Base-by-base conservation (phyloP, 2,113 vertebrate species). In the Callorhinus ursinus region DNA sequence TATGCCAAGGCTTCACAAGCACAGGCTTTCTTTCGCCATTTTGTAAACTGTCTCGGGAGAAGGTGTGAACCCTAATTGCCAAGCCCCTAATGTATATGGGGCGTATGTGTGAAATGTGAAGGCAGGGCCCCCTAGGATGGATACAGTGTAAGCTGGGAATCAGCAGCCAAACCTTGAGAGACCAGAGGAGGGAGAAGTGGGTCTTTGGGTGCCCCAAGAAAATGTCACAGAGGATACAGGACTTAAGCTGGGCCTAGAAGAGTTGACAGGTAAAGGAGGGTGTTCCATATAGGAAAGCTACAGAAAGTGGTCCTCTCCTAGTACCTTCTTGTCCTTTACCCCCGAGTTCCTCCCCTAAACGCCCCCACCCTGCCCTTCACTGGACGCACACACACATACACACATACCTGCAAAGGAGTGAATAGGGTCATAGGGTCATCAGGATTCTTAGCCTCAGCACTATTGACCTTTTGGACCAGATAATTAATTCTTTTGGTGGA, bases 31-130 rank as follows among this genome's bases (percentile, higher is more conserved):
- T 28, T 80, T 86, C 7, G 0, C 90, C 83, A 46, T 88, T 55
- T 84, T 87, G 42, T 63, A 94, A 93, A 71, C 59, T 22, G 2
- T 61, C 11, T 61, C 11, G 0, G 0, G 5, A 63, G 92, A 90
- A 96, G 46, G 80, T 77, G 71, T 88, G 97, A 96, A 55, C 53
- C 95, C 84, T 96, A 88, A 95, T 82, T 94, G 96, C 88, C 81
- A 46, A 0, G 28, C 49, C 79, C 96, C 87, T 82, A 71, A 33
- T 61, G 26, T 71, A 57, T 84, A 7, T 21, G 28, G 28, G 92
- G 14, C 21, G 1, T 31, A 4, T 39, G 76, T 82, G 88, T 90
- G 94, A 90, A 95, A 61, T 65, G 80, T 69, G 95, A 84, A 90
- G 82, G 57, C 36, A 31, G 57, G 59, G 53, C 59, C 72, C 79